phyloP scores from a whole-genome alignment of 2,797 vertebrate species.

The Peromyscus attwateri region DNA sequence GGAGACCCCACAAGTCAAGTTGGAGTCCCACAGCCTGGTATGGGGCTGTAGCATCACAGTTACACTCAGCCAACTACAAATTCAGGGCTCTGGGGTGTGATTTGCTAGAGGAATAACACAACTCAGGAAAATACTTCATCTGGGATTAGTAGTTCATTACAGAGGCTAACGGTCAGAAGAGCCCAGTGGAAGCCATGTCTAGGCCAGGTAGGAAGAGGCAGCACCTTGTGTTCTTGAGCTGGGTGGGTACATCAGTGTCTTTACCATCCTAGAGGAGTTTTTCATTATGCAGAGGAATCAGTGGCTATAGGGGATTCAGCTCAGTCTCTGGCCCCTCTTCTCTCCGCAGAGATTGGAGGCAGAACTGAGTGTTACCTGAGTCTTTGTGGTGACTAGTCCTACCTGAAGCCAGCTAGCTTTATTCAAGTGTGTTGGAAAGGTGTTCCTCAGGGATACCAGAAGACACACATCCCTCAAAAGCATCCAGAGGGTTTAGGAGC shows the following conservation, averaged over 20 bases:
- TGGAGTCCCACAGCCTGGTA: neutral
- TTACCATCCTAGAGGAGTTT: neutral
- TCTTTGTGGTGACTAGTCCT: neutral
- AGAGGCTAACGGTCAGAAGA: neutral
- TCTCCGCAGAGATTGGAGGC: neutral
- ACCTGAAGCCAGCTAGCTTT: neutral
- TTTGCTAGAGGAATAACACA: neutral
- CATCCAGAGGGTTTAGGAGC: neutral
- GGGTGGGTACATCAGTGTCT: neutral
- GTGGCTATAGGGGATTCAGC: neutral
- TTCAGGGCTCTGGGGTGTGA: neutral
- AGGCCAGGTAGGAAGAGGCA: neutral
- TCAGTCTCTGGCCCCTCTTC: neutral
- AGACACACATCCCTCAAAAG: neutral
- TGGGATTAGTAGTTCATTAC: neutral
- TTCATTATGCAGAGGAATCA: neutral
- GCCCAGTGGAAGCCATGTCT: neutral
- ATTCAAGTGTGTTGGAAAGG: neutral
- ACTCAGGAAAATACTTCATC: neutral
- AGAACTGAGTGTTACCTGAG: neutral
- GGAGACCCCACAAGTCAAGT: neutral
- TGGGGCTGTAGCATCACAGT: neutral
- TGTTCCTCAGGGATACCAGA: neutral
- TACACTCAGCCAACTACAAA: neutral
- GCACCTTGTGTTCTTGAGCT: neutral